A percentile compares a stretch with the other conserved stretches of the same genome.
Evolutionary conservation across 2,113 vertebrate genomes (phyloP).

Genomic region (Solea senegalensis): DNA sequence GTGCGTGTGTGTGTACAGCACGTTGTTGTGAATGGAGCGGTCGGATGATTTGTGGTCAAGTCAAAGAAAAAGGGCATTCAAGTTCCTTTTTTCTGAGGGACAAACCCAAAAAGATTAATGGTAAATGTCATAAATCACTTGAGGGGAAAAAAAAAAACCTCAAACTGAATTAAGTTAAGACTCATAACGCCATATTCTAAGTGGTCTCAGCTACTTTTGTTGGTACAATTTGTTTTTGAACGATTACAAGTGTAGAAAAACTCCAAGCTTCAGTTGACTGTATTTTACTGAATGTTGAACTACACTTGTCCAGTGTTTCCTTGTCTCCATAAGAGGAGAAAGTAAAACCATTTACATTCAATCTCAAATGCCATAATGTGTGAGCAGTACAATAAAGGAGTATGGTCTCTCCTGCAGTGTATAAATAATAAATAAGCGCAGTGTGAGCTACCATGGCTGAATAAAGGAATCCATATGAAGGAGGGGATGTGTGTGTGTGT

Average conservation of each 20-base stretch:
- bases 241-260: not conserved
- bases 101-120: slow-evolving; percentile 7
- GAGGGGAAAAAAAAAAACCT: not conserved
- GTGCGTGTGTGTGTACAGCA: not conserved
- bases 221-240: too few species aligned
- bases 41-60: slow-evolving; percentile 25
- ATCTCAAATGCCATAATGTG: slow-evolving; percentile 25
- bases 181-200: not conserved
- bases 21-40: slow-evolving; percentile 14
- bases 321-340: slow-evolving; percentile 10
- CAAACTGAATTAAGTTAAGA: too few species aligned
- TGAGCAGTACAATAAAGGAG: slow-evolving; percentile 26
- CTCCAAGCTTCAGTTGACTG: not conserved
- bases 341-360: slow-evolving; percentile 23
- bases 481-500: not conserved
- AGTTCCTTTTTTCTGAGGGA: slow-evolving; percentile 6
- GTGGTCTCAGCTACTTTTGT: not conserved
- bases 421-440: slow-evolving; percentile 61
- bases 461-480: slow-evolving; percentile 36
- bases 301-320: not conserved
- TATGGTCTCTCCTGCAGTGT: slow-evolving; percentile 36
- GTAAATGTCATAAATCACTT: not conserved
- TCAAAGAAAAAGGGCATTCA: slow-evolving; percentile 6
- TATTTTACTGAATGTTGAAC: slow-evolving; percentile 10
- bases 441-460: slow-evolving; percentile 8